phyloP scores from a whole-genome alignment of 2,113 vertebrate genomes.

The Lontra canadensis region DNA sequence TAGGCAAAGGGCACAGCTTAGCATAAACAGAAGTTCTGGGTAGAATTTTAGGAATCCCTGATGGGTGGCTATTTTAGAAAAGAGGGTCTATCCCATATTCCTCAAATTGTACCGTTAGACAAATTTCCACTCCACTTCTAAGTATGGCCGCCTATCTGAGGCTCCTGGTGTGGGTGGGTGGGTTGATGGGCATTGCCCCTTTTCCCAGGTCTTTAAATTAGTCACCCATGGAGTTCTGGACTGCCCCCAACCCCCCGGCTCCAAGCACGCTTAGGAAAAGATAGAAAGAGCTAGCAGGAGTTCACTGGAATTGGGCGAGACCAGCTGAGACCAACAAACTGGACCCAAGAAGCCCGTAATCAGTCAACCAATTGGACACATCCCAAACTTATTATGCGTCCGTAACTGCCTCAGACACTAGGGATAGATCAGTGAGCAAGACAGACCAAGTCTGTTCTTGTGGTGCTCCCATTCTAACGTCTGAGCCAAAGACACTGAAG shows the following conservation, averaged over 20 bases:
- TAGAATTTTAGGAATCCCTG: neutral
- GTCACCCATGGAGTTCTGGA: neutral
- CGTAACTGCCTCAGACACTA: neutral
- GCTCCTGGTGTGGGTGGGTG: neutral
- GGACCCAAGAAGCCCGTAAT: neutral
- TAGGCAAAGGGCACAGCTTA: neutral
- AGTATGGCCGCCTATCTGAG: neutral
- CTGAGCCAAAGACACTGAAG: neutral
- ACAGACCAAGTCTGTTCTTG: neutral
- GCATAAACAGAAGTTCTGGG: conserved; percentile 1
- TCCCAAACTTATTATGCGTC: neutral
- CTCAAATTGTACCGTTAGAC: neutral
- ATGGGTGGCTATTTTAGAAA: neutral
- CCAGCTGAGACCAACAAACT: neutral
- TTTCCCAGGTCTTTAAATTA: neutral
- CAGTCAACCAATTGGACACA: neutral
- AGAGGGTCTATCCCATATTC: neutral
- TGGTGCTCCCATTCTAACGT: neutral
- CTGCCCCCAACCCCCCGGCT: neutral
- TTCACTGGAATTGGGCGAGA: neutral
- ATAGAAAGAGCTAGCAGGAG: neutral
- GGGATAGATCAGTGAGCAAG: neutral
- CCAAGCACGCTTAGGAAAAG: neutral
- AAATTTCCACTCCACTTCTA: neutral
- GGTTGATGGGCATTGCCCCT: neutral